Evolutionary conservation across 2,797 vertebrate species (phyloP).

Genomic region (Apogon talboti): DNA sequence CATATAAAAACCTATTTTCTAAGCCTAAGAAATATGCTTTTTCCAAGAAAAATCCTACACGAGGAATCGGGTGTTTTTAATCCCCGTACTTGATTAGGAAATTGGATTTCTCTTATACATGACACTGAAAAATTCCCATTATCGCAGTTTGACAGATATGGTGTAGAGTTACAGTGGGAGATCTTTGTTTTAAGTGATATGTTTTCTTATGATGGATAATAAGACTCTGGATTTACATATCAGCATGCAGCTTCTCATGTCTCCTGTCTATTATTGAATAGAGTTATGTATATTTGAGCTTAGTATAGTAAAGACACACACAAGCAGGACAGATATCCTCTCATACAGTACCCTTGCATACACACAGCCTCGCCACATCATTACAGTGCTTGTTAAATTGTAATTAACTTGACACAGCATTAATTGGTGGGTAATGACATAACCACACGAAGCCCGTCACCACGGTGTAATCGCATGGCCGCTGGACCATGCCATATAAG

Average conservation of each 20-base stretch:
- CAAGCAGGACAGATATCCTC: slow-evolving; percentile 8
- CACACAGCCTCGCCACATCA: slow-evolving; percentile 18
- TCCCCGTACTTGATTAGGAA: slow-evolving; percentile 1
- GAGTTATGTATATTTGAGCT: neutral
- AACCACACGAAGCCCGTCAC: slow-evolving; percentile 54
- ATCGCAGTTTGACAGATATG: neutral
- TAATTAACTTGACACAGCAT: slow-evolving; percentile 61
- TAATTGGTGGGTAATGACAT: slow-evolving; percentile 72
- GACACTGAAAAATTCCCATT: neutral
- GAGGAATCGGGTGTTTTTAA: slow-evolving; percentile 6
- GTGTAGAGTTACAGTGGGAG: too few relatives aligned
- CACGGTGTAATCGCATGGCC: slow-evolving; percentile 60
- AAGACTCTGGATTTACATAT: too few relatives aligned
- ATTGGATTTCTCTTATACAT: neutral
- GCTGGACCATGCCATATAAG: slow-evolving; percentile 50
- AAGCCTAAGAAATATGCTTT: slow-evolving; percentile 9
- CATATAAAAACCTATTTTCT: neutral
- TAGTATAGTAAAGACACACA: neutral
- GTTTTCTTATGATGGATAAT: neutral
- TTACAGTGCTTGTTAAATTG: slow-evolving; percentile 43
- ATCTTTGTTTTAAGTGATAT: too few relatives aligned
- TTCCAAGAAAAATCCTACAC: neutral
- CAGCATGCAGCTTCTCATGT: slow-evolving; percentile 13
- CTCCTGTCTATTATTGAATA: slow-evolving; percentile 19
- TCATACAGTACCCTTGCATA: neutral